Evolutionary conservation across 2,797 vertebrate genomes (phyloP).

Genomic region (Sciurus carolinensis): DNA sequence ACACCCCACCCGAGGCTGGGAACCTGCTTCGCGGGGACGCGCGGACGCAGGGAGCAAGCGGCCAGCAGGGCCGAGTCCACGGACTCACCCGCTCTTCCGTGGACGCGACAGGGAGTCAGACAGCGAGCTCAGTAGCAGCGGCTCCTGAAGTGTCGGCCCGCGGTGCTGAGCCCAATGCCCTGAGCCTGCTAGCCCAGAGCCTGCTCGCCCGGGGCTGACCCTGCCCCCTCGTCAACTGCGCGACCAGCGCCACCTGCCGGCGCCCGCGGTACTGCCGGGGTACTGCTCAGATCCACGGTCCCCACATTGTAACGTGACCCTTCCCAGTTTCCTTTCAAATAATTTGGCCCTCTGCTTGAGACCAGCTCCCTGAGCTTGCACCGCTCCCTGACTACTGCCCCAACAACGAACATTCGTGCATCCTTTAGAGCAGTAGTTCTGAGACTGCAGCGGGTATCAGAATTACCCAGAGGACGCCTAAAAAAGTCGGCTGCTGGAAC

Average conservation of each 20-base stretch:
- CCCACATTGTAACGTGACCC: too few relatives aligned
- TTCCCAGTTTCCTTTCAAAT: not conserved
- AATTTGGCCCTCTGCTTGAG: not conserved
- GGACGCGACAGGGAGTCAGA: not conserved
- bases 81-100: slow-evolving; percentile 72
- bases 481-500: not conserved
- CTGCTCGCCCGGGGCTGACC: not conserved
- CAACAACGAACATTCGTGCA: not conserved
- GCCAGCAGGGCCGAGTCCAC: too few relatives aligned
- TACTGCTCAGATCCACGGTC: too few relatives aligned
- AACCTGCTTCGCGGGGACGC: not conserved
- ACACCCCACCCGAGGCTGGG: not conserved
- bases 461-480: not conserved
- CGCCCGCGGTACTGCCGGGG: not conserved
- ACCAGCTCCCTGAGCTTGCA: accelerated
- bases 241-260: slow-evolving; percentile 54
- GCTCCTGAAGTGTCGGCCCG: accelerated
- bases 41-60: not conserved
- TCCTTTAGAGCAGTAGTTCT: not conserved
- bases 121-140: not conserved
- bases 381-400: not conserved
- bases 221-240: not conserved
- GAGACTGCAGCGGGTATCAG: too few relatives aligned
- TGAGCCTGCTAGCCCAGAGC: not conserved
- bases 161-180: not conserved